A percentile compares a stretch with the other conserved stretches of the same genome.
Evolutionary conservation across 2,113 vertebrate species (phyloP).

Genomic region (Larimichthys crocea): DNA sequence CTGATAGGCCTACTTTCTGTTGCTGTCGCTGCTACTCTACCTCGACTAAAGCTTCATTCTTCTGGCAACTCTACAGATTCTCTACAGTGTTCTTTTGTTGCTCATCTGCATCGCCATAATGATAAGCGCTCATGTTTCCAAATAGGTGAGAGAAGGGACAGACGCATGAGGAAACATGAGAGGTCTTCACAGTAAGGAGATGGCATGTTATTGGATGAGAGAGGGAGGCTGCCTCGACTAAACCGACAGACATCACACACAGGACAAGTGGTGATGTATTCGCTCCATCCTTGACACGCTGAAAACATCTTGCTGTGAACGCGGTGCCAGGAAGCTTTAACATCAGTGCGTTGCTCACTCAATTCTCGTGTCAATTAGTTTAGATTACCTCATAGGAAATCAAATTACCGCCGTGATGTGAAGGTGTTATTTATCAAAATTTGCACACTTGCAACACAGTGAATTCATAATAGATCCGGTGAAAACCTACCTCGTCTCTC

Average conservation of each 20-base stretch:
- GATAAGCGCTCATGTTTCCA: constrained; percentile 17
- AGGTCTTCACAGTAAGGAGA: background rate
- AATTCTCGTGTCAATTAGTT: constrained; percentile 73
- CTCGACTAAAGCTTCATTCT: constrained; percentile 37
- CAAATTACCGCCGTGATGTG: constrained; percentile 64
- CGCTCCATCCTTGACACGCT: constrained; percentile 29
- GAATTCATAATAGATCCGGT: constrained; percentile 58
- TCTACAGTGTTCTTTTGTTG: constrained; percentile 21
- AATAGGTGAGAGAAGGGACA: constrained; percentile 7
- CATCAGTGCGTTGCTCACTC: constrained; percentile 50
- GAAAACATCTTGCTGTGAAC: constrained; percentile 35
- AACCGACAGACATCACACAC: constrained; percentile 33
- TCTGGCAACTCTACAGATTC: constrained; percentile 19
- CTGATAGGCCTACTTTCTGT: constrained; percentile 41
- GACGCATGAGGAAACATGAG: constrained; percentile 17
- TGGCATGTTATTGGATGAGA: constrained; percentile 33
- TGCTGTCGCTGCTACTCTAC: constrained; percentile 2
- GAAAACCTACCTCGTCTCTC: constrained; percentile 37
- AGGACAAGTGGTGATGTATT: constrained; percentile 39
- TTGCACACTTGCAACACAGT: constrained; percentile 58
- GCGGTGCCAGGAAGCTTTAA: constrained; percentile 58
- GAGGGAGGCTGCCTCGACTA: constrained; percentile 15
- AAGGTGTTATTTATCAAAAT: constrained; percentile 77
- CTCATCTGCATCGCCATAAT: constrained; percentile 32
- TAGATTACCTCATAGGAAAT: constrained; percentile 72